Conservation (phyloP, 1,140 invertebrate species). For the Macrobrachium nipponense region DNA sequence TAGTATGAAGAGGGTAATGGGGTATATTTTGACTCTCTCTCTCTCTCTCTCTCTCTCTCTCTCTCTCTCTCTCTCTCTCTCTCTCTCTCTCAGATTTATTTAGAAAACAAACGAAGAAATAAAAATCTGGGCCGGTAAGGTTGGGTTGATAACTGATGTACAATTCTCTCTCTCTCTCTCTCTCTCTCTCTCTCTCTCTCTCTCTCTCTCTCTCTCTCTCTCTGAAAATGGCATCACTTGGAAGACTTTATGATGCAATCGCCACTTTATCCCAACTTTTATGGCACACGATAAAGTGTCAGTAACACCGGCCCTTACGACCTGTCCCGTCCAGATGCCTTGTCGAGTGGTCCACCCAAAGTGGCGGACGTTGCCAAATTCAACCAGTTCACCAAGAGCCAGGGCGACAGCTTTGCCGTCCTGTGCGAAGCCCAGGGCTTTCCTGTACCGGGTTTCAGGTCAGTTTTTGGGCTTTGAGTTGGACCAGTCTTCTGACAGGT, state of each 20-base stretch:
- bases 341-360: slow-evolving; percentile 56
- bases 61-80: no score
- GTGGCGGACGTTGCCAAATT: slow-evolving; percentile 37
- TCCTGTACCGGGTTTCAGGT: slow-evolving; percentile 56
- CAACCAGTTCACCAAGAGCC: slow-evolving; percentile 12
- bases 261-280: no score
- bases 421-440: slow-evolving; percentile 52
- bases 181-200: slow-evolving; percentile 13
- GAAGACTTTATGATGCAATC: background rate
- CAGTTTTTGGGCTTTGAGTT: background rate
- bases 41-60: no score
- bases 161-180: slow-evolving; percentile 13
- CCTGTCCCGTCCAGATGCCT: slow-evolving; percentile 37
- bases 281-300: no score
- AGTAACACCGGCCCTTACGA: no score
- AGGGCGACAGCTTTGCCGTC: slow-evolving; percentile 27
- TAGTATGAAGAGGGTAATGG: no score
- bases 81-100: no score
- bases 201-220: background rate
- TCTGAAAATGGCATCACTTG: no score
- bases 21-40: background rate
- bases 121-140: no score
- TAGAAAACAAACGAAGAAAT: no score
- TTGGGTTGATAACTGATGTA: background rate
- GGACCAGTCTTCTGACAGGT: no score